A percentile compares a stretch with the other conserved stretches of the same genome.
Evolutionary conservation across 2,797 vertebrate genomes (phyloP).

Genomic region (Silurus aristotelis): DNA sequence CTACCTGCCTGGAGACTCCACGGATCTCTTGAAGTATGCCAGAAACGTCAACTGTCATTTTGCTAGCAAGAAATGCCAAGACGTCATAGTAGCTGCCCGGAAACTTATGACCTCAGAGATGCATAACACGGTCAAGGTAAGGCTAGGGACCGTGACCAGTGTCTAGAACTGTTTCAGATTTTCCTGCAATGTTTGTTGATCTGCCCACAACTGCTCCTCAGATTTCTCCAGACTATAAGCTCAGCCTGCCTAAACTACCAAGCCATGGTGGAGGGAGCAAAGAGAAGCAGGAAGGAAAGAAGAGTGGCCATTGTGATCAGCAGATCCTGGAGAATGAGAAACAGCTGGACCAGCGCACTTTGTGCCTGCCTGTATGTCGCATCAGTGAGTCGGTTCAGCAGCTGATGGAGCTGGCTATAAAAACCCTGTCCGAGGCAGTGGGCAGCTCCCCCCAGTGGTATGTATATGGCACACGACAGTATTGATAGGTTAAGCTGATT

Average conservation of each 20-base stretch:
- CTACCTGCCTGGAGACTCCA: slow-evolving; percentile 81
- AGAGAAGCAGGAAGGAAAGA: slow-evolving; percentile 58
- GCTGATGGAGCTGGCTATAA: slow-evolving; percentile 87
- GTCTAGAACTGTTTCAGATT: neutral
- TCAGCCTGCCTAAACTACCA: slow-evolving; percentile 79
- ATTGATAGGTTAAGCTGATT: neutral
- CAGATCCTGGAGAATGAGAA: slow-evolving; percentile 70
- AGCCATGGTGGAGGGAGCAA: slow-evolving; percentile 63
- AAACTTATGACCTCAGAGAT: slow-evolving; percentile 96
- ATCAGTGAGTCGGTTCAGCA: slow-evolving; percentile 91
- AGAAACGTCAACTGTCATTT: slow-evolving; percentile 93
- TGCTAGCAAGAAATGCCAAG: slow-evolving; percentile 95
- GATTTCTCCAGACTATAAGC: slow-evolving; percentile 82
- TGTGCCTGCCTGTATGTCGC: slow-evolving; percentile 85
- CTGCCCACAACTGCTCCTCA: slow-evolving; percentile 53
- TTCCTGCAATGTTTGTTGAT: neutral
- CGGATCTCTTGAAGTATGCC: slow-evolving; percentile 89
- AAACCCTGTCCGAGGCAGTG: slow-evolving; percentile 85
- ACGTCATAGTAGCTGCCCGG: slow-evolving; percentile 90
- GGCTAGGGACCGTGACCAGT: slow-evolving; percentile 15
- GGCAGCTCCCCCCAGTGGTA: slow-evolving; percentile 89
- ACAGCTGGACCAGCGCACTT: slow-evolving; percentile 77
- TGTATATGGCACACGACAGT: slow-evolving; percentile 30
- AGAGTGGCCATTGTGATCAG: slow-evolving; percentile 45
- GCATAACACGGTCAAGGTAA: slow-evolving; percentile 93